Percentiles rank a stretch among this genome's conserved stretches.
phyloP scores from a whole-genome alignment of 2,888 invertebrate genomes.

The Noctua janthe region DNA sequence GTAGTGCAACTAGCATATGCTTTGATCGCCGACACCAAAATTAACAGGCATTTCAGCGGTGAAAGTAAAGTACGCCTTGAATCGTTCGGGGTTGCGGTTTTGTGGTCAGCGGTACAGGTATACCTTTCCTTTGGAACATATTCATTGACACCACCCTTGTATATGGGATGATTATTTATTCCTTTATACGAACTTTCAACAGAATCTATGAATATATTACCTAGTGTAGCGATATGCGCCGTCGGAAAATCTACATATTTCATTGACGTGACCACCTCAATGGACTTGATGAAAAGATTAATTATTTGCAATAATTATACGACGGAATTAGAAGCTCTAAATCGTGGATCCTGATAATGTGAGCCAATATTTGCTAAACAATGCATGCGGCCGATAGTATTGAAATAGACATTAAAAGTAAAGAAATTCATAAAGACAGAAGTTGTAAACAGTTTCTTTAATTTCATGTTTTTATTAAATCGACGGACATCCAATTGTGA shows the following conservation, averaged over 20 bases:
- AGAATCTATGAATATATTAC: conserved; percentile 55
- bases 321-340: background rate
- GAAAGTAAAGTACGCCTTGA: conserved; percentile 2
- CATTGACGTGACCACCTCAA: conserved; percentile 26
- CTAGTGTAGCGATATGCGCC: background rate
- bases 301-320: conserved; percentile 13
- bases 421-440: background rate
- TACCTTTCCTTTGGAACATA: conserved; percentile 8
- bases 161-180: conserved; percentile 40
- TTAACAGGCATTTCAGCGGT: background rate
- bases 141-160: conserved; percentile 14
- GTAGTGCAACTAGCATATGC: background rate
- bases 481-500: background rate
- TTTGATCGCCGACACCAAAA: conserved; percentile 20
- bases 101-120: conserved; percentile 20
- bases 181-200: conserved; percentile 25
- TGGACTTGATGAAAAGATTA: background rate
- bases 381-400: background rate
- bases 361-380: background rate
- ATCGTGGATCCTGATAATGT: background rate
- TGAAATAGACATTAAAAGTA: background rate
- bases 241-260: conserved; percentile 42
- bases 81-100: conserved; percentile 12
- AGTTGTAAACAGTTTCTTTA: background rate
- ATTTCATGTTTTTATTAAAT: conserved; percentile 2